phyloP scores from a whole-genome alignment of 2,113 vertebrate species.

The Prinia subflava region DNA sequence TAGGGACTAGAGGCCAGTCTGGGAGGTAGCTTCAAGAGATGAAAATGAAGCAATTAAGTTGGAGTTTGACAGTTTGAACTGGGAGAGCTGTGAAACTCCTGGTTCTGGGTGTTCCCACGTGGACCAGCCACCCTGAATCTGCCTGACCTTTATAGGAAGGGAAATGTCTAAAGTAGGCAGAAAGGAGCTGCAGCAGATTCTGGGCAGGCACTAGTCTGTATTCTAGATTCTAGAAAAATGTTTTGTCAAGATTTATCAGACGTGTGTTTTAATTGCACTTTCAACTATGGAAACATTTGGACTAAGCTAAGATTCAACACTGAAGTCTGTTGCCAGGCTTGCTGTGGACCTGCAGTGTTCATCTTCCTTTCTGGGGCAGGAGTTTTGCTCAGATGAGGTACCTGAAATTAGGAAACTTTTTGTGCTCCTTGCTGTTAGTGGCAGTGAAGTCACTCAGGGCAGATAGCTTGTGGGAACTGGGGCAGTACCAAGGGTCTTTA shows the following conservation, averaged over 20 bases:
- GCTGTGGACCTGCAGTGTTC: background rate
- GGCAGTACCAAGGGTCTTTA: background rate
- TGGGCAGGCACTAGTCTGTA: background rate
- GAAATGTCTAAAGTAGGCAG: background rate
- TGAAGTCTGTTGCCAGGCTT: background rate
- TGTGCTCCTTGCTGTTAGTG: background rate
- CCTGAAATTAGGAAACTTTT: background rate
- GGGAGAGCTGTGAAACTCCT: background rate
- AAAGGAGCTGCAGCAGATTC: background rate
- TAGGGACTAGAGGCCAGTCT: background rate
- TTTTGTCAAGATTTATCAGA: background rate
- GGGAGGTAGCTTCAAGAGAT: background rate
- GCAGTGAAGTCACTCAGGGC: background rate
- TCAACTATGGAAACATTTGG: background rate
- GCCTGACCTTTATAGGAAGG: background rate
- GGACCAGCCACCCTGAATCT: background rate
- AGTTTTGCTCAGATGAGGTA: rapidly evolving
- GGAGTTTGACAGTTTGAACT: background rate
- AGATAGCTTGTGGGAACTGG: background rate
- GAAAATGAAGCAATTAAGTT: background rate
- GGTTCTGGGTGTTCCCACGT: background rate
- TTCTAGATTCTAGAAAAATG: background rate
- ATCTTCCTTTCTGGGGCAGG: background rate
- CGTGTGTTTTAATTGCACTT: background rate
- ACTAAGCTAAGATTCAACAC: background rate